These are phyloP conservation scores for Glandiceps talaboti DNA, from an alignment of 53 echinoderm and acorn worm species.

Conservation along the genomic window DNA sequence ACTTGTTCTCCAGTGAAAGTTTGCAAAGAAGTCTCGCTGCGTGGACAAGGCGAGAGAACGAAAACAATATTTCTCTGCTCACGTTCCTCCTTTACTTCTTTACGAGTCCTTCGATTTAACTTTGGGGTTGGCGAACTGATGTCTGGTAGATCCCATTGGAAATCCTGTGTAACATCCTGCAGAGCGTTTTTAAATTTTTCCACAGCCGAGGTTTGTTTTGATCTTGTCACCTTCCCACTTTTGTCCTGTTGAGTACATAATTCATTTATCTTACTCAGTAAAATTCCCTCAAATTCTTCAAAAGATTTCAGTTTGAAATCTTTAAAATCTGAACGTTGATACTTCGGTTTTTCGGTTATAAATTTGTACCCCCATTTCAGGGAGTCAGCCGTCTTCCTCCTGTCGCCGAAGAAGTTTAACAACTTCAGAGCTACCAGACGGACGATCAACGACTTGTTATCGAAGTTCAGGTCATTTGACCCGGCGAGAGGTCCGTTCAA, in stretches of 20 bases:
- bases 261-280: neutral
- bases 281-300: neutral
- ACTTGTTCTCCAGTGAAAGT: neutral
- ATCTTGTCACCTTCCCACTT: neutral
- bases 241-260: too few species aligned
- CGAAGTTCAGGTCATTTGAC: neutral
- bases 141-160: neutral
- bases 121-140: neutral
- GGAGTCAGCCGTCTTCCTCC: neutral
- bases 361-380: neutral
- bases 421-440: neutral
- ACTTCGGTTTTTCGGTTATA: neutral
- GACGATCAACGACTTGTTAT: neutral
- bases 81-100: too few species aligned
- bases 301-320: neutral
- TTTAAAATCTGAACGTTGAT: neutral
- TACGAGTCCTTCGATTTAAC: neutral
- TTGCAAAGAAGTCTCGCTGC: neutral
- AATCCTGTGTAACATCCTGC: neutral
- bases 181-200: neutral
- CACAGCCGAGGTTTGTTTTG: neutral
- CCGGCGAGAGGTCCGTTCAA: neutral
- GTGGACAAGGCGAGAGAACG: neutral
- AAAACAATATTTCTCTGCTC: neutral
- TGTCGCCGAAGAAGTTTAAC: neutral